These are phyloP conservation scores for Myrmecophaga tridactyla DNA, from an alignment of 2,113 vertebrate genomes.

Conservation along the genomic window DNA sequence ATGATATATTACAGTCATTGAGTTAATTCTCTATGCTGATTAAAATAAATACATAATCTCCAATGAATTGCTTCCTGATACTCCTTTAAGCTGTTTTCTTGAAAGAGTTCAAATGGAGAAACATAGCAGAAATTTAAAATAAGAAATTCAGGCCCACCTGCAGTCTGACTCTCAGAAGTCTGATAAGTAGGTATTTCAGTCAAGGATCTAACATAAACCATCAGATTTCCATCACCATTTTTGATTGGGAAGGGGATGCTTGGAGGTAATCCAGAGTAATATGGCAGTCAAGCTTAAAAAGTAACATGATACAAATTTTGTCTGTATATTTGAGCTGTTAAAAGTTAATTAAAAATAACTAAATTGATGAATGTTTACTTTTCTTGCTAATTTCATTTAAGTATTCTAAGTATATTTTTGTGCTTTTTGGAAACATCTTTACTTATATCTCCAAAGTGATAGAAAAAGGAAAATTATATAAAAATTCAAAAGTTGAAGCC, in stretches of 20 bases:
- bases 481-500: background rate
- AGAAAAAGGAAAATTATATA: background rate
- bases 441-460: background rate
- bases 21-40: constrained; percentile 61
- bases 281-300: background rate
- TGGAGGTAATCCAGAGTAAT: background rate
- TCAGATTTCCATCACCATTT: constrained; percentile 21
- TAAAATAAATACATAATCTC: constrained; percentile 63
- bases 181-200: constrained; percentile 58
- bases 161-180: constrained; percentile 25
- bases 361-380: background rate
- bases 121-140: constrained; percentile 49
- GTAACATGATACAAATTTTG: background rate
- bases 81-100: constrained; percentile 53
- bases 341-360: constrained; percentile 10
- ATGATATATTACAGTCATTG: constrained; percentile 40
- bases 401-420: background rate
- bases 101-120: constrained; percentile 48
- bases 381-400: background rate
- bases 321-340: background rate
- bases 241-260: background rate
- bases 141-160: constrained; percentile 38
- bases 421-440: background rate
- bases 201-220: constrained; percentile 35
- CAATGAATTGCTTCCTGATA: constrained; percentile 66